These are phyloP conservation scores for Lepilemur septentrionalis DNA, from an alignment of 2,797 vertebrate species.

Conservation along the genomic window DNA sequence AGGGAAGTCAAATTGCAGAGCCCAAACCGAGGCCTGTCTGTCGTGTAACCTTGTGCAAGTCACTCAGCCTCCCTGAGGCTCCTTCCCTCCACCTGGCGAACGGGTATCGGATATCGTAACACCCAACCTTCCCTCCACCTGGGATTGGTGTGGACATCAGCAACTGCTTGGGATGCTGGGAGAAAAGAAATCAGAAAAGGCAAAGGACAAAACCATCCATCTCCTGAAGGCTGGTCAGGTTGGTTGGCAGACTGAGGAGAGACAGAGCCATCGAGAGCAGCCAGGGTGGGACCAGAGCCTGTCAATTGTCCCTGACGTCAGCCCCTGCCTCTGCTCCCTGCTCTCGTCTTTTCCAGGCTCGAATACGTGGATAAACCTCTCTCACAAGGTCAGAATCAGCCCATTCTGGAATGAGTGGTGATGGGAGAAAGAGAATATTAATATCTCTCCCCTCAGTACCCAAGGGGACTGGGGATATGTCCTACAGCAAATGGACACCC, in stretches of 20 bases:
- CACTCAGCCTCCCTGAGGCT: neutral
- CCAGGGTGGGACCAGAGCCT: neutral
- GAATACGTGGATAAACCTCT: neutral
- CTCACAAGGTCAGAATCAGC: neutral
- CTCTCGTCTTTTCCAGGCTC: neutral
- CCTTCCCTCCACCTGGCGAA: neutral
- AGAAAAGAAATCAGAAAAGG: neutral
- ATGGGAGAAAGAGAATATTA: neutral
- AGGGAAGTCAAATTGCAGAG: neutral
- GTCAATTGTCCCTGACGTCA: too few species aligned
- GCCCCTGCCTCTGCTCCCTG: neutral
- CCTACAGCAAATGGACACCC: neutral
- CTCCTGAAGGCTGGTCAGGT: neutral
- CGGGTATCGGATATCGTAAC: accelerated
- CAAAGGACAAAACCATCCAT: neutral
- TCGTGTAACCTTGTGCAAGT: neutral
- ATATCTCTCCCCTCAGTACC: neutral
- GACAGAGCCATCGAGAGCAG: too few species aligned
- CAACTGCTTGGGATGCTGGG: neutral
- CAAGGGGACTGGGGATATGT: too few species aligned
- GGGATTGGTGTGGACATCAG: neutral
- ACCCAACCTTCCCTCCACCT: neutral
- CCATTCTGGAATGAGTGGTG: neutral
- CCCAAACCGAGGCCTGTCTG: accelerated
- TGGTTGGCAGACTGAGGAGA: neutral